Evolutionary conservation across 1,140 invertebrate species (phyloP), one percentile per base, ranked within the genome.

Genomic region (Araneus ventricosus): DNA sequence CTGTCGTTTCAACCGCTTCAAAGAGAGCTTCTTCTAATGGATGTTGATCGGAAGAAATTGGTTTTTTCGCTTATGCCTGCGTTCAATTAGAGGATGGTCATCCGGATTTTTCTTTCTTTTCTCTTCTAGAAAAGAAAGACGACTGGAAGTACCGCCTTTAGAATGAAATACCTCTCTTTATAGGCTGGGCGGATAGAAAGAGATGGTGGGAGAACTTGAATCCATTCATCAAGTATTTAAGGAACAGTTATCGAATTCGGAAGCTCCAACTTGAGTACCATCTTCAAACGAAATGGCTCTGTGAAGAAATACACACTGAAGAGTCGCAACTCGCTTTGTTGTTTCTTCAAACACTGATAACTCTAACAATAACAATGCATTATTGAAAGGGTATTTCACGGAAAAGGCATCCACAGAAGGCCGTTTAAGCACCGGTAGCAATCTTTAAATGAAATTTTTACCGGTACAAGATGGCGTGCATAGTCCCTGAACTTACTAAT

Each of bases 171-270:
- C 34, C 52, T 89, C 30, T 59, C 80, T 91, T 82, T 85, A 91
- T 63, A 67, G 80, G 22, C 52, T 67, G 84, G 63, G 41, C 24
- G 57, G 63, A 67, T 45, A 82, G 63, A 87, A 52, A 87, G 52
- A 57, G 85, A 37, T 14, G 70, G 39, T 24, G n/a, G 67, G 70
- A 34, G 70, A 59, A 75, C 37, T 80, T 61, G 34, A 63, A 61
- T 61, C 82, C 90, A 92, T 92, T 92, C 90, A 92, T 92, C 90
- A 92, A 92, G 82, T 92, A 92, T 92, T 92, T 92, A 92, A 92
- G 90, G 82, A 87, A 87, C 90, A 91, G 90, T 91, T 91, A 91
- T 82, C 90, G 90, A 67, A 84, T 91, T 91, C 90, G 61, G 90
- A 82, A 61, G 59, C 87, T 75, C 59, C 17, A 45, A 70, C 59